These are phyloP conservation scores for Spodoptera exigua DNA, from an alignment of 2,888 invertebrate genomes.

Conservation along the genomic window DNA sequence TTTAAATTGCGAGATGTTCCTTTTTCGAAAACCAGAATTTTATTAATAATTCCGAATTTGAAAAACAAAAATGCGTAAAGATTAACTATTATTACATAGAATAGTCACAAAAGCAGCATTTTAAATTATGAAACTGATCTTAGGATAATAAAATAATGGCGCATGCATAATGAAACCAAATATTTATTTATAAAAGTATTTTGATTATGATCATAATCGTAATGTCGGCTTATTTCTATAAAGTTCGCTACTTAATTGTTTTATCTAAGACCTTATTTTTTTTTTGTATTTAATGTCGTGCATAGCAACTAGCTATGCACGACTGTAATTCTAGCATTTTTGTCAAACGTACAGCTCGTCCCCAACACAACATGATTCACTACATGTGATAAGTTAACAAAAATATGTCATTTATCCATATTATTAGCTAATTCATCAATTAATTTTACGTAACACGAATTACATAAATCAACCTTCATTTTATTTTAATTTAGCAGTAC, in stretches of 20 bases:
- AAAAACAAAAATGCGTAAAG: slow-evolving; percentile 12
- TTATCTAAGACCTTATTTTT: slow-evolving; percentile 28
- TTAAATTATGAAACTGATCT: slow-evolving; percentile 8
- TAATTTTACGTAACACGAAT: too few species aligned
- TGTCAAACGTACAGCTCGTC: slow-evolving; percentile 66
- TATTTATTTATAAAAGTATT: slow-evolving; percentile 3
- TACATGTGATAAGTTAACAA: slow-evolving; percentile 33
- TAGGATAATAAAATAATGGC: slow-evolving; percentile 13
- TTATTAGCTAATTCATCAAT: too few species aligned
- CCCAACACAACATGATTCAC: slow-evolving; percentile 52
- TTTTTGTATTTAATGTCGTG: slow-evolving; percentile 44
- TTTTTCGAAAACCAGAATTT: slow-evolving; percentile 39
- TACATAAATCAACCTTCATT: too few species aligned
- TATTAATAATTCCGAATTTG: slow-evolving; percentile 32
- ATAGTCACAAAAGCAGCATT: slow-evolving; percentile 22
- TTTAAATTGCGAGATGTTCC: slow-evolving; percentile 34
- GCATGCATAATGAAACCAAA: slow-evolving; percentile 21
- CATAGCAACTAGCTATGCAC: slow-evolving; percentile 55
- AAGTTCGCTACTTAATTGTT: slow-evolving; percentile 17
- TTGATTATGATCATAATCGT: slow-evolving; percentile 26
- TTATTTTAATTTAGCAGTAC: slow-evolving; percentile 25
- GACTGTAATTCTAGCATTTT: slow-evolving; percentile 76
- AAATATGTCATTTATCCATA: background rate
- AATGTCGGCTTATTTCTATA: slow-evolving; percentile 22
- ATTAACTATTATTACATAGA: slow-evolving; percentile 9